A percentile compares a stretch with the other conserved stretches of the same genome.
Conservation (phyloP, 2,797 vertebrate genomes). For the Muraenolepis orangiensis region DNA sequence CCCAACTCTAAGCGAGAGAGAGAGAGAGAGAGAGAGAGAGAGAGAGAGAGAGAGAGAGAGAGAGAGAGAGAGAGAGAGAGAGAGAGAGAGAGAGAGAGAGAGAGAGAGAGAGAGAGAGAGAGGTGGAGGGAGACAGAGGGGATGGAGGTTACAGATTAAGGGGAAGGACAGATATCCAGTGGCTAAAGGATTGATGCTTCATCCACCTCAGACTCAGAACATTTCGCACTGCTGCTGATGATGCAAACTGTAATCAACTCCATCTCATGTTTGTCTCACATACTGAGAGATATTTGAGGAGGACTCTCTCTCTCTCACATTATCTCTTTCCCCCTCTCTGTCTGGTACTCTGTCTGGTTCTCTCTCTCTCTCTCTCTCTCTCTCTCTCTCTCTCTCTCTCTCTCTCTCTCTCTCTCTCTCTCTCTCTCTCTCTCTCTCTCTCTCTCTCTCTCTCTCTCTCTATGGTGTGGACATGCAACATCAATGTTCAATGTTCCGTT, state of each 20-base stretch:
- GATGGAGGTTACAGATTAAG: background rate
- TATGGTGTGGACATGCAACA: background rate
- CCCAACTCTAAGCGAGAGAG: conserved; percentile 25
- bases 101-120: conserved; percentile 11
- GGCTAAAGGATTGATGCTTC: background rate
- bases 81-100: background rate
- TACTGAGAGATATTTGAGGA: background rate
- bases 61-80: conserved; percentile 13
- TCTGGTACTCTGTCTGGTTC: too few species aligned
- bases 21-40: conserved; percentile 9
- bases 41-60: background rate
- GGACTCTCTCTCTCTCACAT: background rate
- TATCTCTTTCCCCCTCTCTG: too few species aligned
- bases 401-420: background rate
- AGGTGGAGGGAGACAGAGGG: background rate
- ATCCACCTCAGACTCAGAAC: background rate
- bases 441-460: background rate
- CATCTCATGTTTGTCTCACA: background rate
- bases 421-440: background rate
- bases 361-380: background rate
- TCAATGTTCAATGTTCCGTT: conserved; percentile 2
- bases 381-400: background rate
- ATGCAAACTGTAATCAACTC: background rate
- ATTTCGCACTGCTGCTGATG: background rate
- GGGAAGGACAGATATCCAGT: background rate